Conservation (phyloP, 1,140 invertebrate species). For the Drosophila seguyi region DNA sequence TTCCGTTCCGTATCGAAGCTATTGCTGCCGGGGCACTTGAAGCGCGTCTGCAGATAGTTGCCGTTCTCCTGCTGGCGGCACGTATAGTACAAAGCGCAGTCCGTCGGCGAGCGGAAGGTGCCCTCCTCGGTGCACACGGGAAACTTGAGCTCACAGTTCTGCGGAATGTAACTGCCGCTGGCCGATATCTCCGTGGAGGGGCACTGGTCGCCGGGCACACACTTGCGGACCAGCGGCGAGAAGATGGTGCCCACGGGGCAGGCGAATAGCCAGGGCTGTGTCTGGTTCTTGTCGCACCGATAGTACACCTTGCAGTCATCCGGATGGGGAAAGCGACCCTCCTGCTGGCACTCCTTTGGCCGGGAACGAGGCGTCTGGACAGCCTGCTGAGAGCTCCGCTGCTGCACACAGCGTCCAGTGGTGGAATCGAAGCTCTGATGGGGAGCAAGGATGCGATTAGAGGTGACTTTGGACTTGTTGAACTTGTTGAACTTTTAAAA, state of each 20-base stretch:
- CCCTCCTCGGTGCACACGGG: conserved; percentile 77
- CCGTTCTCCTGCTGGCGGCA: conserved; percentile 71
- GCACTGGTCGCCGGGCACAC: conserved; percentile 64
- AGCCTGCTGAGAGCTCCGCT: not conserved
- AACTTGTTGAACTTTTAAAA: too few relatives aligned
- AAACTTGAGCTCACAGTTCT: conserved; percentile 76
- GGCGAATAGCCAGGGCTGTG: conserved; percentile 59
- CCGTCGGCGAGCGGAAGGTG: conserved; percentile 78
- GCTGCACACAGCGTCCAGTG: conserved; percentile 58
- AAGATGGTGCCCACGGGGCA: conserved; percentile 77
- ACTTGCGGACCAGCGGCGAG: conserved; percentile 66
- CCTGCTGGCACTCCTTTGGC: conserved; percentile 43
- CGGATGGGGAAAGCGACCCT: conserved; percentile 75
- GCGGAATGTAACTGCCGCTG: conserved; percentile 67
- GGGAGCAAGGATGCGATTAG: not conserved
- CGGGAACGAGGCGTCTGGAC: conserved; percentile 8
- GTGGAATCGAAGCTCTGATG: conserved; percentile 64
- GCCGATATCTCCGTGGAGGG: conserved; percentile 72
- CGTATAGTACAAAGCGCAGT: conserved; percentile 84
- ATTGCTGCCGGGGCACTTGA: conserved; percentile 70
- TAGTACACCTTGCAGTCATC: conserved; percentile 79
- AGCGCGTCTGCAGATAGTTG: conserved; percentile 80
- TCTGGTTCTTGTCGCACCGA: conserved; percentile 70
- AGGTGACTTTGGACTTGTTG: not conserved
- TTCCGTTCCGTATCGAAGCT: conserved; percentile 60